These are phyloP conservation scores for Sylvia borin DNA, from an alignment of 2,797 vertebrate species.

Conservation along the genomic window DNA sequence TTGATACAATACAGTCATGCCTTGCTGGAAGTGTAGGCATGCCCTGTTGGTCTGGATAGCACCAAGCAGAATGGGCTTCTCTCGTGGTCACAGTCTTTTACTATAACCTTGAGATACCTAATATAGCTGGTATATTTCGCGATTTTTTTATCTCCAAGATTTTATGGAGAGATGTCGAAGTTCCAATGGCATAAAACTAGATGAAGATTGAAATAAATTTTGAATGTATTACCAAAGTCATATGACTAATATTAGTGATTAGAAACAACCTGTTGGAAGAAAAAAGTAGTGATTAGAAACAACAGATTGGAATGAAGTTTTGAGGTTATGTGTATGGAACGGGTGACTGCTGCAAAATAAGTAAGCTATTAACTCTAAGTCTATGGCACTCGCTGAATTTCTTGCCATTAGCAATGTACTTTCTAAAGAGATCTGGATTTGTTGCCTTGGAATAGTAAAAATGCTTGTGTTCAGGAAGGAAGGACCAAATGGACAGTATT, in stretches of 20 bases:
- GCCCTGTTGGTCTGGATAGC: background rate
- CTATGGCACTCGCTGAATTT: background rate
- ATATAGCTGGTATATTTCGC: background rate
- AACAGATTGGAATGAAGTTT: background rate
- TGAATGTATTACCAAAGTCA: background rate
- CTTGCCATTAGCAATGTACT: background rate
- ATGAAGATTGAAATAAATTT: background rate
- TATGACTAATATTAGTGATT: background rate
- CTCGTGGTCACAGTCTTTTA: background rate
- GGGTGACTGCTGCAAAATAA: background rate
- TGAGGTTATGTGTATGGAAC: background rate
- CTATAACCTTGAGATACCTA: background rate
- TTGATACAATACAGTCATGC: background rate
- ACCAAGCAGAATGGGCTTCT: background rate
- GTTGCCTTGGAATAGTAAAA: background rate
- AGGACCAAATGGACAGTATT: background rate
- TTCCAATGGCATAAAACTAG: background rate
- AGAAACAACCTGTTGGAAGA: background rate
- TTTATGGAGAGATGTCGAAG: background rate
- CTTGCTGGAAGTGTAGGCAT: background rate
- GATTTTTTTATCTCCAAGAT: background rate
- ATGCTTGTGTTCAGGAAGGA: background rate
- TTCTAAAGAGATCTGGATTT: background rate
- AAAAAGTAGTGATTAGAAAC: background rate
- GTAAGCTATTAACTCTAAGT: background rate